Percentiles rank a stretch among this genome's conserved stretches.
phyloP scores from a whole-genome alignment of 1,140 invertebrate genomes.

The Pristionchus pacificus region DNA sequence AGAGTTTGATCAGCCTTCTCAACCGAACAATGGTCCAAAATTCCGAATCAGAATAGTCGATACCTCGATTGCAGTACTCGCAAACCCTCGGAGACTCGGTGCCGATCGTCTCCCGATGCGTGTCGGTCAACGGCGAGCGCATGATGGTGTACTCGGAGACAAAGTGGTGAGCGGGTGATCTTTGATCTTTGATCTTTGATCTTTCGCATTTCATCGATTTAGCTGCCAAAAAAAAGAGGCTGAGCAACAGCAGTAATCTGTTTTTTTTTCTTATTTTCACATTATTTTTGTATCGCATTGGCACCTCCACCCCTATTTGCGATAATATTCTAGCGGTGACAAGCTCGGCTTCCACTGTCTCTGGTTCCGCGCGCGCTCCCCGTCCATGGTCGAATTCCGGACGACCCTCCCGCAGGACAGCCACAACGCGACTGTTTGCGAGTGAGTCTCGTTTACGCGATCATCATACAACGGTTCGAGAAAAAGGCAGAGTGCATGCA shows the following conservation, averaged over 20 bases:
- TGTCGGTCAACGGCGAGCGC: conserved; percentile 23
- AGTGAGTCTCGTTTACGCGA: conserved; percentile 2
- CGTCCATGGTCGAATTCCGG: conserved; percentile 39
- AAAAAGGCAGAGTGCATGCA: background rate
- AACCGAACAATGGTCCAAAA: background rate
- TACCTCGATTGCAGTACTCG: conserved; percentile 7
- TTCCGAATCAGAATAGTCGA: background rate
- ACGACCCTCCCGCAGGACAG: conserved; percentile 32
- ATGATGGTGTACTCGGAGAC: conserved; percentile 28
- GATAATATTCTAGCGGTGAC: conserved; percentile 27
- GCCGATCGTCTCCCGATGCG: conserved; percentile 28
- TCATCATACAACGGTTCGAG: background rate
- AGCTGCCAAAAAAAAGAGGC: background rate
- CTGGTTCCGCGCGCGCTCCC: conserved; percentile 36
- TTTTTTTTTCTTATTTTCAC: too few relatives aligned
- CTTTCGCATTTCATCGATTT: background rate
- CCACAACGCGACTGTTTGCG: conserved; percentile 23
- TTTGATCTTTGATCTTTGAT: too few relatives aligned
- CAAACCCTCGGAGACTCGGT: conserved; percentile 22
- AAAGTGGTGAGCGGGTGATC: conserved; percentile 15
- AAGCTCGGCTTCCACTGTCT: conserved; percentile 39
- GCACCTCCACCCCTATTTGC: background rate
- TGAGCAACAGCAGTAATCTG: conserved; percentile 17
- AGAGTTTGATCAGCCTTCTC: background rate
- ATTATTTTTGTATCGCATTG: too few relatives aligned